Percentiles rank a stretch among this genome's conserved stretches.
These are phyloP conservation scores for Morbakka virulenta DNA, from an alignment of 30 jellyfish, hydroid and myxozoan species.

Conservation along the genomic window DNA sequence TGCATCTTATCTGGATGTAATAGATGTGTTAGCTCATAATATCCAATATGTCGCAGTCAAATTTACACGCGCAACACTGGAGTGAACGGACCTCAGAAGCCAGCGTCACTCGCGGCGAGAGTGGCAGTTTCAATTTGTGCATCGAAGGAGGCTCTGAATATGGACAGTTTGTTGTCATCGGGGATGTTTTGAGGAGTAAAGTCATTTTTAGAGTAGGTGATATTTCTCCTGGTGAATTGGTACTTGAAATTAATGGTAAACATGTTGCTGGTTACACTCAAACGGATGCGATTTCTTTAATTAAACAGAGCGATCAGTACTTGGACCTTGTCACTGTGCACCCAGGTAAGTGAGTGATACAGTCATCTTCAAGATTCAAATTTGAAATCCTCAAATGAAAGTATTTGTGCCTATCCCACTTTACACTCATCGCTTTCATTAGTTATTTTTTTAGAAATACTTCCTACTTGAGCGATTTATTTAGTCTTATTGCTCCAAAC, in stretches of 20 bases:
- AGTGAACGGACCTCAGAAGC: slow-evolving; percentile 89
- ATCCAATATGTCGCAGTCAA: neutral
- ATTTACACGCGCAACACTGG: slow-evolving; percentile 63
- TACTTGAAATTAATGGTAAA: slow-evolving; percentile 88
- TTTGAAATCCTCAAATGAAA: no score
- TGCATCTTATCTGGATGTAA: no score
- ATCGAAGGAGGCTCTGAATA: slow-evolving; percentile 99
- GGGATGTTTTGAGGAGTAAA: slow-evolving; percentile 81
- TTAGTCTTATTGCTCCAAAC: no score
- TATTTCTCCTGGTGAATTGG: slow-evolving; percentile 91
- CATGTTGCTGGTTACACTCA: slow-evolving; percentile 99
- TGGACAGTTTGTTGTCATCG: slow-evolving; percentile 98
- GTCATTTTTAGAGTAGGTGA: slow-evolving; percentile 75
- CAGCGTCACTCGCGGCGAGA: slow-evolving; percentile 88
- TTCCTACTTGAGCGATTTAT: no score
- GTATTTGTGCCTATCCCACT: no score
- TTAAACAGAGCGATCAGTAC: slow-evolving; percentile 79
- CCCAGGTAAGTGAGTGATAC: slow-evolving; percentile 98
- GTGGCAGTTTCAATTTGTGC: slow-evolving; percentile 92
- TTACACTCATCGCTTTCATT: no score
- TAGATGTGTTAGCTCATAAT: neutral
- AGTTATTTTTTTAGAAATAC: no score
- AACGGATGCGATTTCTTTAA: slow-evolving; percentile 88
- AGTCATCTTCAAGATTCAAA: no score
- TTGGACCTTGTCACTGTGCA: slow-evolving; percentile 74